Evolutionary conservation across 2,797 vertebrate genomes (phyloP).

Genomic region (Lycodopsis pacificus): DNA sequence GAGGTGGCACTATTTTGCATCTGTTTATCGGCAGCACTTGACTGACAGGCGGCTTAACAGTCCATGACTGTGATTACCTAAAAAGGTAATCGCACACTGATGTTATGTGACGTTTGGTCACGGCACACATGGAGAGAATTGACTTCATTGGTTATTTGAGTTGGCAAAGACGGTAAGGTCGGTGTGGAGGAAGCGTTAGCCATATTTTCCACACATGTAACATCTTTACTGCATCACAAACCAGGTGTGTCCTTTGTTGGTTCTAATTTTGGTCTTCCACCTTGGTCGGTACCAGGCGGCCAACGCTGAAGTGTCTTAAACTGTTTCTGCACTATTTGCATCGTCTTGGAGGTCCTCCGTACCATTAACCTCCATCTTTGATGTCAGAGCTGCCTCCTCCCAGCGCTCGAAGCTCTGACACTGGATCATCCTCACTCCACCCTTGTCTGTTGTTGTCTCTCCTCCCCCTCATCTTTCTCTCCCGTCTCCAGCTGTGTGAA

Average conservation of each 20-base stretch:
- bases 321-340: constrained; percentile 48
- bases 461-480: constrained; percentile 52
- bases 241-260: not conserved
- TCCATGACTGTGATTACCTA: constrained; percentile 29
- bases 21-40: constrained; percentile 36
- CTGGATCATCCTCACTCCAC: constrained; percentile 53
- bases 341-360: constrained; percentile 61
- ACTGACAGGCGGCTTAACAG: constrained; percentile 53
- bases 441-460: constrained; percentile 49
- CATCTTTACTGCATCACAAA: not conserved
- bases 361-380: constrained; percentile 73
- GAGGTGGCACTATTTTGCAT: constrained; percentile 58
- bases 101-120: constrained; percentile 1
- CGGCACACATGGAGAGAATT: not conserved
- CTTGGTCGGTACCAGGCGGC: too few species aligned
- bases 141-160: constrained; percentile 26
- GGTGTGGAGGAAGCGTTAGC: not conserved
- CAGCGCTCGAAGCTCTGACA: constrained; percentile 46
- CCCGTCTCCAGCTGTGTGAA: constrained; percentile 64
- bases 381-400: constrained; percentile 64
- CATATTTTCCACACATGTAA: not conserved
- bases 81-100: constrained; percentile 39
- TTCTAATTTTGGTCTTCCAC: too few species aligned
- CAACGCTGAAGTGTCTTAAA: too few species aligned
- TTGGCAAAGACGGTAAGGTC: not conserved